Base-by-base conservation (phyloP, 2,888 invertebrate genomes). In the Cephalotes varians region DNA sequence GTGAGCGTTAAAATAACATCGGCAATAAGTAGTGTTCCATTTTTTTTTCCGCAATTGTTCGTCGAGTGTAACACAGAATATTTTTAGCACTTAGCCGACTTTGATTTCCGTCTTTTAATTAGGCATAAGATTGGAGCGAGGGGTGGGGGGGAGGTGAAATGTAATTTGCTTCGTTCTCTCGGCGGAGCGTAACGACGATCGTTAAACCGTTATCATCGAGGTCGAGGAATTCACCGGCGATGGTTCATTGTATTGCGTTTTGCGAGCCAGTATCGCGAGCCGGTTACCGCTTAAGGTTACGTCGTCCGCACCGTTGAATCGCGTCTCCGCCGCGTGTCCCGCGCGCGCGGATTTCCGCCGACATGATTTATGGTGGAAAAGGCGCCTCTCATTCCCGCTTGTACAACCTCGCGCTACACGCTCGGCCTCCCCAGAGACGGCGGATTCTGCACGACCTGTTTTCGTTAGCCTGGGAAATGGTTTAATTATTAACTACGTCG, bases 401-500 rank as follows among this genome's bases (percentile, higher is more conserved):
- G 15, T n/a, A 18, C 37, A 18, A 12, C 34, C 28, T 58, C 28
- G 60, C 51, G 72, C 31, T 49, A 37, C 51, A 28, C 47, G 37
- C 58, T 74, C 71, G 62, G 47, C 64, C 62, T 58, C 77, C 56
- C 77, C 44, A 31, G 69, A 79, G 56, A 79, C 56, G 34, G 44
- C 34, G 44, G 56, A 79, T 79, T 69, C 54, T 77, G 67, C 67
- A 44, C 74, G 64, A 73, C 79, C 84, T 69, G 84, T 87, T 90
- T 90, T 90, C 89, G 87, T 90, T 90, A 90, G 82, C 74, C 83
- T 71, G 79, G 40, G 67, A 47, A 67, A 76, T 56, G 84, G 87
- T 89, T 89, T 90, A 90, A 90, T 90, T 90, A 90, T 90, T 86
- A 90, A 88, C 85, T 86, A 65, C 83, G 88, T 85, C 85, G 80